phyloP scores from a whole-genome alignment of 1,140 invertebrate genomes.

The Mylabris phalerata region DNA sequence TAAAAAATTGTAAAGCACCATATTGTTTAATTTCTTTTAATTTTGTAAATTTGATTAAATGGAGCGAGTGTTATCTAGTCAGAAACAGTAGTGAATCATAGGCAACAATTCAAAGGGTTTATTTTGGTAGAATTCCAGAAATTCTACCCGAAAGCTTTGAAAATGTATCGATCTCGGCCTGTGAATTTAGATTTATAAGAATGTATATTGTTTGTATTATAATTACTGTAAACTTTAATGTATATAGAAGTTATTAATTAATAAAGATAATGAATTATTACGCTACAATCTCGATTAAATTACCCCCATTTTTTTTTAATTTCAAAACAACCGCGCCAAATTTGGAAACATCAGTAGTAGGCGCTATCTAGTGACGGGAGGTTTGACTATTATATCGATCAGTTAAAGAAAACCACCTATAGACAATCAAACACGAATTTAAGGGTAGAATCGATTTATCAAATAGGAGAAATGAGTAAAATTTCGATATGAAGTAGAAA shows the following conservation, averaged over 20 bases:
- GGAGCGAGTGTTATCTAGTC: constrained; percentile 26
- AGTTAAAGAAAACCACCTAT: no score
- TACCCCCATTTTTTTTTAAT: no score
- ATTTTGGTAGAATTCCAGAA: background rate
- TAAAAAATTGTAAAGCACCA: background rate
- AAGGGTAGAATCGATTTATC: no score
- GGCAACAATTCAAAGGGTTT: constrained; percentile 4
- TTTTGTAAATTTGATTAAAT: constrained; percentile 6
- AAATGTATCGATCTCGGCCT: constrained; percentile 9
- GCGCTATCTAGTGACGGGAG: no score
- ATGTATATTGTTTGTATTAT: constrained; percentile 10
- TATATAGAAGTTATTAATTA: constrained; percentile 5
- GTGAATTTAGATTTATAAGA: constrained; percentile 8
- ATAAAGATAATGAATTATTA: no score
- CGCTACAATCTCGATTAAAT: no score
- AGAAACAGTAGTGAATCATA: constrained; percentile 21
- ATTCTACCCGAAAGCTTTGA: background rate
- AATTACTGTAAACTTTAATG: constrained; percentile 8
- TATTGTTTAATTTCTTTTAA: constrained; percentile 6
- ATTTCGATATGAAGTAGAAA: no score
- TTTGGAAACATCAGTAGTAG: no score
- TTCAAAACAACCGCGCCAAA: no score
- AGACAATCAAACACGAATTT: no score
- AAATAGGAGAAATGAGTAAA: no score
- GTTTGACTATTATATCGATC: no score